These are phyloP conservation scores for Saxidomus purpurata DNA, from an alignment of 1,140 invertebrate species.

Conservation along the genomic window DNA sequence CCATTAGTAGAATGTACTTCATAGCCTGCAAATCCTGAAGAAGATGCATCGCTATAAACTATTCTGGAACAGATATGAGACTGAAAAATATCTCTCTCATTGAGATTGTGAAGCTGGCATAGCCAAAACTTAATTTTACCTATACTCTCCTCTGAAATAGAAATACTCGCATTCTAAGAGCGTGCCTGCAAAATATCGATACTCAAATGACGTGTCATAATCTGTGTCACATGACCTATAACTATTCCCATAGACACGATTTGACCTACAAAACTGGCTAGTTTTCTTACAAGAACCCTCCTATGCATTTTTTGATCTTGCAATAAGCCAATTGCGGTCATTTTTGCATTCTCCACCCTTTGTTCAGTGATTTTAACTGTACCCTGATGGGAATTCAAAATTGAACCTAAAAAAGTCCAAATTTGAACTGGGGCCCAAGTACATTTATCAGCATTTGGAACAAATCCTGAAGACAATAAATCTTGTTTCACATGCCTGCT, in stretches of 20 bases:
- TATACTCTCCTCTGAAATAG: background rate
- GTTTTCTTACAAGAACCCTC: background rate
- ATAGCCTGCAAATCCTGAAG: conserved; percentile 55
- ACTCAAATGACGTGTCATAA: conserved; percentile 42
- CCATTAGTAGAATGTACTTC: background rate
- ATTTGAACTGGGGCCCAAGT: background rate
- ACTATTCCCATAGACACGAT: conserved; percentile 37
- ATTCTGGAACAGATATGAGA: conserved; percentile 1
- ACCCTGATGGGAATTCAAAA: background rate
- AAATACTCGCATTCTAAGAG: background rate
- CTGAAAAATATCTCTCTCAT: background rate
- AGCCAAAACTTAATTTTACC: background rate
- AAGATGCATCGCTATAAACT: conserved; percentile 43
- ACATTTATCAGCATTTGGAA: conserved; percentile 30
- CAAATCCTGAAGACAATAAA: background rate
- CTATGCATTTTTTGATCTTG: background rate
- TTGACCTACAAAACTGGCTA: conserved; percentile 45
- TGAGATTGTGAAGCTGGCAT: background rate
- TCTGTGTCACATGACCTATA: conserved; percentile 36
- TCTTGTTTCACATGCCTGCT: background rate
- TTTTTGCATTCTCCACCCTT: background rate
- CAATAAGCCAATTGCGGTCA: background rate
- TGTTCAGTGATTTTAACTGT: background rate
- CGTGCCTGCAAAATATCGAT: conserved; percentile 11
- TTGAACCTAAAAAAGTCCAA: background rate